A percentile compares a stretch with the other conserved stretches of the same genome.
Evolutionary conservation across 2,113 vertebrate species (phyloP).

Genomic region (Tonatia bakeri): DNA sequence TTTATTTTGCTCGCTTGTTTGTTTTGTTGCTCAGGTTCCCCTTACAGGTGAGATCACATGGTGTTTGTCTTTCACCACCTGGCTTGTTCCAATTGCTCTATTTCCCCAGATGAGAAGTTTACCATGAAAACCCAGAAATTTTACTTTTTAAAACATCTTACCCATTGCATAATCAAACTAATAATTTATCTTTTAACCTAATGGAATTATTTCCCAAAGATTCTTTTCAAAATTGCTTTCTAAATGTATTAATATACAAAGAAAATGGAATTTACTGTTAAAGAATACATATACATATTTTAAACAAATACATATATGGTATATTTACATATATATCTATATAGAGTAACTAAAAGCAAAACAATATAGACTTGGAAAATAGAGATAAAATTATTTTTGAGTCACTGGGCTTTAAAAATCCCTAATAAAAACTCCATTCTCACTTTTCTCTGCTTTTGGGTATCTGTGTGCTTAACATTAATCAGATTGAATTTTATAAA

Average conservation of each 20-base stretch:
- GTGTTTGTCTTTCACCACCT: too few relatives aligned
- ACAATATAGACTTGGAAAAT: neutral
- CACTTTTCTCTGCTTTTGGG: neutral
- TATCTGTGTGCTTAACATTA: neutral
- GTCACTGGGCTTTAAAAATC: neutral
- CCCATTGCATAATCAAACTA: neutral
- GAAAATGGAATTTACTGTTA: neutral
- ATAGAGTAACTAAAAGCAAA: neutral
- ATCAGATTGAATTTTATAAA: neutral
- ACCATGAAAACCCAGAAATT: neutral
- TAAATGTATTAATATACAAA: neutral
- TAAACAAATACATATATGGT: neutral
- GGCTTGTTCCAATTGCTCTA: neutral
- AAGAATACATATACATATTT: neutral
- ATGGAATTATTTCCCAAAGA: neutral
- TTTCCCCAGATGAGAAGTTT: neutral
- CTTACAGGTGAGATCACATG: too few relatives aligned
- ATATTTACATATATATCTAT: neutral
- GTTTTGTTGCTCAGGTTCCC: too few relatives aligned
- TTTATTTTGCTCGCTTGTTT: too few relatives aligned
- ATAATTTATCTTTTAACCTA: neutral
- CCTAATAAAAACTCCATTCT: neutral
- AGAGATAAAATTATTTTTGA: neutral
- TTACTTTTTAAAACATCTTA: neutral
- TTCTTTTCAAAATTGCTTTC: neutral